phyloP scores from a whole-genome alignment of 2,797 vertebrate species.

The Myotis daubentonii region DNA sequence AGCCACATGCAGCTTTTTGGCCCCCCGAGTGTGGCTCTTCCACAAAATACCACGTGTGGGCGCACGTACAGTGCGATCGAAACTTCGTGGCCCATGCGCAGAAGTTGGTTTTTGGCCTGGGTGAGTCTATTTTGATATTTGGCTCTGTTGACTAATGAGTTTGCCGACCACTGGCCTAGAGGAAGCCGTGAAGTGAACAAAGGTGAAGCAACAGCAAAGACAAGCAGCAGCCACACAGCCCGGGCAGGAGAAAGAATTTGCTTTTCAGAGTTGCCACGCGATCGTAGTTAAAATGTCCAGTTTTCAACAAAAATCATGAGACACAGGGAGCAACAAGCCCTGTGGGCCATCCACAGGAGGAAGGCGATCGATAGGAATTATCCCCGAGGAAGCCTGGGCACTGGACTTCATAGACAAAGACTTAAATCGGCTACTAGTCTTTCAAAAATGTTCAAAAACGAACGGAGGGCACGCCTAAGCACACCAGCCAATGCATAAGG shows the following conservation, averaged over 20 bases:
- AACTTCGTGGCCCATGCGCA: too few species aligned
- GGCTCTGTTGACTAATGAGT: too few species aligned
- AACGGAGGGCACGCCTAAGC: neutral
- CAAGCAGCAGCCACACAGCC: neutral
- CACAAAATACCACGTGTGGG: too few species aligned
- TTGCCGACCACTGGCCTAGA: neutral
- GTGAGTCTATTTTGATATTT: too few species aligned
- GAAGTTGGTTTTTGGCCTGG: too few species aligned
- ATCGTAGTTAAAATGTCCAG: fast-evolving
- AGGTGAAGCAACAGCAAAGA: neutral
- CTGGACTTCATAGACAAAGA: fast-evolving
- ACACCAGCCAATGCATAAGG: fast-evolving
- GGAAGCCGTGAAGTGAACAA: neutral
- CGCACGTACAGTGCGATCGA: too few species aligned
- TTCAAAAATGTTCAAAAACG: neutral
- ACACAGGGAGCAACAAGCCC: fast-evolving
- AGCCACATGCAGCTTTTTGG: too few species aligned
- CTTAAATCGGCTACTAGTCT: neutral
- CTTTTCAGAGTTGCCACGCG: fast-evolving
- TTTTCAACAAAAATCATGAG: neutral
- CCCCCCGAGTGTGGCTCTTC: too few species aligned
- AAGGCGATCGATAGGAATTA: fast-evolving
- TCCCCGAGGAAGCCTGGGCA: fast-evolving
- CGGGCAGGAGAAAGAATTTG: fast-evolving
- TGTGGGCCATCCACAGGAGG: fast-evolving